These are phyloP conservation scores for Scomber colias DNA, from an alignment of 2,113 vertebrate species.

Conservation along the genomic window DNA sequence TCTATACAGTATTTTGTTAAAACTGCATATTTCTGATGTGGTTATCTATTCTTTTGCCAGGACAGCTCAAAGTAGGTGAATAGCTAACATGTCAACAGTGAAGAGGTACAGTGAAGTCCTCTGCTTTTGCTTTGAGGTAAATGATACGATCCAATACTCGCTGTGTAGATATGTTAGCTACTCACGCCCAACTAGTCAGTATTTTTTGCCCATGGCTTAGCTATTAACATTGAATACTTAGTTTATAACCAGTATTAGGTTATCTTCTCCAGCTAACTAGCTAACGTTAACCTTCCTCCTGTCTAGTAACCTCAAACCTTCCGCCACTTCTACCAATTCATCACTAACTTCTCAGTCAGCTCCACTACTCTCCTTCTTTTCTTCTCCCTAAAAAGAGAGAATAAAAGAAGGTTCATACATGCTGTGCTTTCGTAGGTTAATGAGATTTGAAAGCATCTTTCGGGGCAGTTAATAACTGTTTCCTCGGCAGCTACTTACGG, in stretches of 20 bases:
- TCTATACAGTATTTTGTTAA: background rate
- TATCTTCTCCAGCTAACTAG: conserved; percentile 37
- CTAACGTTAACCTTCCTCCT: conserved; percentile 61
- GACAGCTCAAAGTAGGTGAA: conserved; percentile 5
- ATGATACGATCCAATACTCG: background rate
- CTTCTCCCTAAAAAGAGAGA: conserved; percentile 98
- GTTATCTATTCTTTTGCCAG: background rate
- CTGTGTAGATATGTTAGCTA: conserved; percentile 5
- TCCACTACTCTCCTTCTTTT: conserved; percentile 98
- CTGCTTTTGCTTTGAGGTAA: background rate
- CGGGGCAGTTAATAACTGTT: conserved; percentile 50
- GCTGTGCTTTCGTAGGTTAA: conserved; percentile 67
- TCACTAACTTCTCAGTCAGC: conserved; percentile 96
- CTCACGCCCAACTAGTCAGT: background rate
- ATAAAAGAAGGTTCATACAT: conserved; percentile 94
- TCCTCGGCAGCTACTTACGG: conserved; percentile 89
- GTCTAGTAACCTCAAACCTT: conserved; percentile 77
- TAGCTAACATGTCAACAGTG: conserved; percentile 53
- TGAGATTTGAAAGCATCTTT: conserved; percentile 70
- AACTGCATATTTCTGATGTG: background rate
- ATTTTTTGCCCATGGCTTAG: background rate
- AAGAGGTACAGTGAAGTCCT: background rate
- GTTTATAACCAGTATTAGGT: background rate
- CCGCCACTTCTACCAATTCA: conserved; percentile 80
- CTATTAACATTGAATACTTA: background rate